These are phyloP conservation scores for Phrynocephalus guinanensis DNA, from an alignment of 2,797 vertebrate genomes.

Conservation along the genomic window DNA sequence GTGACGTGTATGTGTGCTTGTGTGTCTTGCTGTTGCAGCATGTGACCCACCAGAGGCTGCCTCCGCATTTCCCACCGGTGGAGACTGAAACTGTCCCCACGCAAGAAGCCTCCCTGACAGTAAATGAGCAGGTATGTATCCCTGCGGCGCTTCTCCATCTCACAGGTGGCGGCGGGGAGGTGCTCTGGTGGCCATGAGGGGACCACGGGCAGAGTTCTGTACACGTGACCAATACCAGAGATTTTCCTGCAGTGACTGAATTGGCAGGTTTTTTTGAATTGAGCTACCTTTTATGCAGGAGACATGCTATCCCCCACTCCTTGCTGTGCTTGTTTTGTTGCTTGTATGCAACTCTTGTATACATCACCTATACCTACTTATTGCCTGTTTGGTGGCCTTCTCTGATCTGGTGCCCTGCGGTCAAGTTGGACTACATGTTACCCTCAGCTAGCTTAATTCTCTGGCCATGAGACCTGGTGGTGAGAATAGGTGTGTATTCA, in stretches of 20 bases:
- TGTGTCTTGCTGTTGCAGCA: constrained; percentile 71
- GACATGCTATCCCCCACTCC: neutral
- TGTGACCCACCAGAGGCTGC: constrained; percentile 75
- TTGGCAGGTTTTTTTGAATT: neutral
- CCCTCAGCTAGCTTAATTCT: too few species aligned
- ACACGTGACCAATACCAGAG: neutral
- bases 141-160: neutral
- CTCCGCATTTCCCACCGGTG: constrained; percentile 72
- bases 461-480: too few species aligned
- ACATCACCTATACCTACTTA: too few species aligned
- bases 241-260: neutral
- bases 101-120: constrained; percentile 87
- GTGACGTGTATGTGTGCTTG: neutral
- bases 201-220: neutral
- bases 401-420: too few species aligned
- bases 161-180: neutral
- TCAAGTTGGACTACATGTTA: too few species aligned
- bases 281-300: neutral
- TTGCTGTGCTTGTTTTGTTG: neutral
- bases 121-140: constrained; percentile 91
- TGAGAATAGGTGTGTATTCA: neutral
- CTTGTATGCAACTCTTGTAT: too few species aligned
- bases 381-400: too few species aligned
- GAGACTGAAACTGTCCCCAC: constrained; percentile 85
- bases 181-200: neutral